Base-by-base conservation (phyloP, 35 echinoderm and acorn worm genomes). In the Lytechinus variegatus region DNA sequence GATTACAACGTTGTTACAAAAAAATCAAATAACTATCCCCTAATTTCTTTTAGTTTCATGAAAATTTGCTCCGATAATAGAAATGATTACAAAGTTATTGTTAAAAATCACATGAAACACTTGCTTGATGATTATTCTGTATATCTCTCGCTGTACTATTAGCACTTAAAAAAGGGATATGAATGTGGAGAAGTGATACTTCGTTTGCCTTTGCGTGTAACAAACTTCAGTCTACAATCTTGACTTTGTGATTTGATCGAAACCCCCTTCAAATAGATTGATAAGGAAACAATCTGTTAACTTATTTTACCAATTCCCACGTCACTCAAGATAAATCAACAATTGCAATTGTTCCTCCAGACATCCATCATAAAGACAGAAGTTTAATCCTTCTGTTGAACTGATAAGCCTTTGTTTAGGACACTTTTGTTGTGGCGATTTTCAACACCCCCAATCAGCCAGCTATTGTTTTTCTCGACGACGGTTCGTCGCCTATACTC, bases 281-380 rank as follows among this genome's bases (percentile, higher is more conserved):
- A 58, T 71, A 1, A 10, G 66, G 66, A 79, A 79, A 19, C 19
- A 79, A 79, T 79, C 66, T 24, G 19, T 79, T 16, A 21, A 79
- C 66, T 79, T 79, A 5, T 79, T 5, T 79, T 24, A 24, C 66
- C 19, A 79, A 24, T 79, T 24, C 24, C 66, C 13, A 7, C 52
- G 88, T 52, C 88, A 90, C 88, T 90, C 88, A 90, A 44, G 88
- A 79, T 79, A 24, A 79, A 14, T 52, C 0, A 90, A 8, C 52
- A 9, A 12, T 90, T 24, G 16, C 88, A 14, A 52, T 90, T 90
- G 7, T 90, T 90, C 88, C n/a, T 52, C 88, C 11, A 54, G 88
- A 90, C 88, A 79, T n/a, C 3, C 66, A 44, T 90, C 29, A 90
- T 54, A 90, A 90, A 90, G 28, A 90, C 88, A 90, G 52, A 90